phyloP scores from a whole-genome alignment of 1,140 invertebrate species.

The Euschistus heros region DNA sequence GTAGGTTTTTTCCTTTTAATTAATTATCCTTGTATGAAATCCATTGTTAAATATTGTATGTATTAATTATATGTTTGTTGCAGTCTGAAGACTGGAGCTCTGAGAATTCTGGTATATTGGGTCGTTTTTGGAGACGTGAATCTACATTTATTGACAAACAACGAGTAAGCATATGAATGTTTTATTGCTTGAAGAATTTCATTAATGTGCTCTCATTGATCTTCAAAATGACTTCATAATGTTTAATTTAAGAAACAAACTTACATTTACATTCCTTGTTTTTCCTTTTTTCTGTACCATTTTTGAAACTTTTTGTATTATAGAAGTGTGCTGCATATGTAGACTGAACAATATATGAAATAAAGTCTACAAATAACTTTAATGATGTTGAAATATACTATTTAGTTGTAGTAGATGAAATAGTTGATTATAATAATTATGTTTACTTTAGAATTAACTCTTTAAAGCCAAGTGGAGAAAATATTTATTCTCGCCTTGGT shows the following conservation, averaged over 20 bases:
- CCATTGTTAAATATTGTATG: background rate
- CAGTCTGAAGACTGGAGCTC: constrained; percentile 63
- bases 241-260: background rate
- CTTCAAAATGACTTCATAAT: background rate
- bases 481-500: too few species aligned
- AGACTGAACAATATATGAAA: too few species aligned
- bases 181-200: background rate
- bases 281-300: too few species aligned
- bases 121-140: constrained; percentile 53
- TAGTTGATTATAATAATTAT: too few species aligned
- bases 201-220: background rate
- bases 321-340: too few species aligned
- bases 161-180: constrained; percentile 28
- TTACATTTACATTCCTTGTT: background rate
- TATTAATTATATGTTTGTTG: background rate
- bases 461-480: too few species aligned
- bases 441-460: too few species aligned
- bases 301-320: too few species aligned
- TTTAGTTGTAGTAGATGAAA: too few species aligned
- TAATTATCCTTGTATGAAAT: background rate
- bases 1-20: constrained; percentile 35
- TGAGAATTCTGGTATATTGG: constrained; percentile 55
- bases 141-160: constrained; percentile 41
- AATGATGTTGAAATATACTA: too few species aligned
- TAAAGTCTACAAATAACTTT: too few species aligned